Evolutionary conservation across 2,888 invertebrate genomes (phyloP).

Genomic region (Microdon myrmicae): DNA sequence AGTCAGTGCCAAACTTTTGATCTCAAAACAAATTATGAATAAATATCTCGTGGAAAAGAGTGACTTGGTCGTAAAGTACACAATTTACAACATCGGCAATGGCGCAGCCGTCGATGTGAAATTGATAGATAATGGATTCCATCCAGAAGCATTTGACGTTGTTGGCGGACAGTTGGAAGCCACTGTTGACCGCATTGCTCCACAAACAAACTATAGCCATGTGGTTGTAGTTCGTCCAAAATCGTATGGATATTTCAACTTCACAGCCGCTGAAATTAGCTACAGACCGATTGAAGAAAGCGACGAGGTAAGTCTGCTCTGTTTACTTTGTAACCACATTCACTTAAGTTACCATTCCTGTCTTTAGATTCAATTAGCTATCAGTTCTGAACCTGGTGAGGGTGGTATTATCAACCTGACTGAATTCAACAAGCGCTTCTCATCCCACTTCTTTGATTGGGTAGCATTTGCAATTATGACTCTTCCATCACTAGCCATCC

Average conservation of each 20-base stretch:
- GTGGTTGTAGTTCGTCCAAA: conserved; percentile 91
- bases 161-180: conserved; percentile 87
- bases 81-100: conserved; percentile 91
- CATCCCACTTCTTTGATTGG: conserved; percentile 98
- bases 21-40: conserved; percentile 94
- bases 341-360: conserved; percentile 18
- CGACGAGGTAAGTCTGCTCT: conserved; percentile 70
- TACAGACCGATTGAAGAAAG: conserved; percentile 89
- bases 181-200: conserved; percentile 88
- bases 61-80: conserved; percentile 95
- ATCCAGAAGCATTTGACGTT: conserved; percentile 88
- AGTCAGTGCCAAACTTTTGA: conserved; percentile 82
- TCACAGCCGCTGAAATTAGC: conserved; percentile 91
- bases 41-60: conserved; percentile 96
- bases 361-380: conserved; percentile 74
- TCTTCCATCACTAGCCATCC: conserved; percentile 92
- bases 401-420: conserved; percentile 91
- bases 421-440: conserved; percentile 96
- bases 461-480: conserved; percentile 96
- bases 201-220: conserved; percentile 93
- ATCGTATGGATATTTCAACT: conserved; percentile 94
- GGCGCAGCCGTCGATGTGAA: conserved; percentile 90
- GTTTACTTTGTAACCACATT: background rate
- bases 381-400: conserved; percentile 93
- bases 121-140: conserved; percentile 88